Evolutionary conservation across 1,140 invertebrate genomes (phyloP).

Genomic region (Ips typographus): DNA sequence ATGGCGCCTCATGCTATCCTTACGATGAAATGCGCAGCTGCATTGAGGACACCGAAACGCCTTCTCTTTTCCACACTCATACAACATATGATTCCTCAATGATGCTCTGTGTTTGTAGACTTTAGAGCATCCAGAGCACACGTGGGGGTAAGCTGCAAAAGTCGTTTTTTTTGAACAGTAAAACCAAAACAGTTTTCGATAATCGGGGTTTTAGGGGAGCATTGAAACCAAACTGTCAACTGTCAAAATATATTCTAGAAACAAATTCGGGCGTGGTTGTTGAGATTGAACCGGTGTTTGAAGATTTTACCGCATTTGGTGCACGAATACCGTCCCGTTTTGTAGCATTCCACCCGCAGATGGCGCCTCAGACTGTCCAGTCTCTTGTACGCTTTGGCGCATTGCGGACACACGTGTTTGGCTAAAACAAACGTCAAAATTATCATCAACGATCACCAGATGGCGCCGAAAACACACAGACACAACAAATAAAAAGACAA

Average conservation of each 20-base stretch:
- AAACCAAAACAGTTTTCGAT: no score
- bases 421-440: no score
- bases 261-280: no score
- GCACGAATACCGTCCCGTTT: slow-evolving; percentile 36
- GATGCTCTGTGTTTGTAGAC: slow-evolving; percentile 58
- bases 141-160: no score
- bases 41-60: slow-evolving; percentile 7
- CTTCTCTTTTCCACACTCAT: slow-evolving; percentile 62
- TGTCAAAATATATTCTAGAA: no score
- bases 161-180: no score
- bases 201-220: no score
- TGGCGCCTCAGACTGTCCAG: slow-evolving; percentile 55
- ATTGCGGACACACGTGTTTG: slow-evolving; percentile 36
- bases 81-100: slow-evolving; percentile 62
- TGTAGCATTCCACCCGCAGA: slow-evolving; percentile 64
- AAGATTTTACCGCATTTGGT: no score
- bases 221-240: no score
- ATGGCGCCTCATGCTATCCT: neutral
- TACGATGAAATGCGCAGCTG: neutral
- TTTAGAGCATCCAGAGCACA: slow-evolving; percentile 54
- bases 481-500: neutral
- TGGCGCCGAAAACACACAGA: no score
- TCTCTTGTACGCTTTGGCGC: slow-evolving; percentile 60
- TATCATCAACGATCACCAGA: no score
- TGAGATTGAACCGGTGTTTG: no score